Evolutionary conservation across 2,888 invertebrate species (phyloP).

Genomic region (Sturmia bella): DNA sequence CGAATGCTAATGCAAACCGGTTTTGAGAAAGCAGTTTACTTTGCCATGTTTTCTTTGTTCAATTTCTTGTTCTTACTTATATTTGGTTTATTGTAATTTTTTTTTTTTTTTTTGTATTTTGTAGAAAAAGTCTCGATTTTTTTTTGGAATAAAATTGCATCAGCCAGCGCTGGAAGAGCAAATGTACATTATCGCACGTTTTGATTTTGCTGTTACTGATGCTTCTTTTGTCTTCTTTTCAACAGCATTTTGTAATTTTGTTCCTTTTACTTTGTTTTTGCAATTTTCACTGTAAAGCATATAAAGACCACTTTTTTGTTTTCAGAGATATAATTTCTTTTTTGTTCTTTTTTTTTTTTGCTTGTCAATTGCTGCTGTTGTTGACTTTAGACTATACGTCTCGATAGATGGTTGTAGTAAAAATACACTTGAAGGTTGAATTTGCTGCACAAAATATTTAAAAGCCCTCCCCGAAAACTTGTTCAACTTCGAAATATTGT

Average conservation of each 20-base stretch:
- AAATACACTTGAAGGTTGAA: constrained; percentile 3
- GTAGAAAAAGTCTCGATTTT: constrained; percentile 1
- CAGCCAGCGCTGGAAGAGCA: constrained; percentile 4
- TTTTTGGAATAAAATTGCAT: constrained; percentile 36
- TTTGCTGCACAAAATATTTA: background rate
- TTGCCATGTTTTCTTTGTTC: background rate
- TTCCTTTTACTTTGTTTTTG: constrained; percentile 4
- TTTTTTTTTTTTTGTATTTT: no score
- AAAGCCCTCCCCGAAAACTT: no score
- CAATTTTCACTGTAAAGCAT: constrained; percentile 24
- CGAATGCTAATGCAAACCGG: constrained; percentile 24
- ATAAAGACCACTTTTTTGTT: constrained; percentile 31
- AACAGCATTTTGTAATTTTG: background rate
- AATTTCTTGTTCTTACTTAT: constrained; percentile 16
- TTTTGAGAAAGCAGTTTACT: constrained; percentile 41
- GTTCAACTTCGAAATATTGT: background rate
- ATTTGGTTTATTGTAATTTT: constrained; percentile 1
- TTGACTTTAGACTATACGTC: constrained; percentile 11
- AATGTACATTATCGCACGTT: constrained; percentile 54
- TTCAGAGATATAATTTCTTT: background rate
- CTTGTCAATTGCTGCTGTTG: constrained; percentile 32
- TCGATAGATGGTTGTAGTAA: background rate
- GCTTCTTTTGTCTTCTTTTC: constrained; percentile 4
- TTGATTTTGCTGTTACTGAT: constrained; percentile 24
- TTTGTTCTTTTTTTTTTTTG: background rate